Evolutionary conservation across 1,140 invertebrate species (phyloP), one percentile per base, ranked within the genome.

Genomic region (Atta colombica): DNA sequence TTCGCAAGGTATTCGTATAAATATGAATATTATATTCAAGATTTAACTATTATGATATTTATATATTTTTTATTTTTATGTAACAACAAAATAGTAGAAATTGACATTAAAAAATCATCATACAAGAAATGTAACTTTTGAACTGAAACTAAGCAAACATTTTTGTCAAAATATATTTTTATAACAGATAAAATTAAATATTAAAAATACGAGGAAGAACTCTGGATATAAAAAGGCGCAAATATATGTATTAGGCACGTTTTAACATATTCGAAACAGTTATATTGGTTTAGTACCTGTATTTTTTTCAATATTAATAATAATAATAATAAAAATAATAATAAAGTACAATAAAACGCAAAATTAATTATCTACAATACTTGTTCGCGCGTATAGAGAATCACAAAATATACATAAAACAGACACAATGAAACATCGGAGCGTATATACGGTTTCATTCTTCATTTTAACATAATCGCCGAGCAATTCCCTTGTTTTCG

Each of bases 401-500:
- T 95, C 95, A 95, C 95, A 95, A 95, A 95, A 95, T 95, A 95
- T 95, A 95, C 94, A 95, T 94, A 95, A 49, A 90, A 81, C 87
- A 77, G 85, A 89, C 81, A 90, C 74, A 85, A 53, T 89, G 85
- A 85, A 90, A 87, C 53, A 18, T 78, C 80, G 65, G 65, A 21
- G 80, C 49, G 14, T n/a, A 18, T 21, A 88, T n/a, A 14, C 28
- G 60, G 53, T 45, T 58, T 60, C 55, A 28, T 74, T 55, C 58
- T 28, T 81, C 7, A 18, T 85, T 31, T 85, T 53, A 53, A 78
- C 25, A 31, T 58, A 85, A 85, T 85, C 39, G 5, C 21, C 60
- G 39, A 45, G 58, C 45, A 85, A 25, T 85, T 77, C 61, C 16
- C 35, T 65, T 66, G 31, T 58, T 65, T 77, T 77, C 74, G 49